Percentiles rank a stretch among this genome's conserved stretches.
Evolutionary conservation across 2,797 vertebrate species (phyloP).

Genomic region (Siniperca scherzeri): DNA sequence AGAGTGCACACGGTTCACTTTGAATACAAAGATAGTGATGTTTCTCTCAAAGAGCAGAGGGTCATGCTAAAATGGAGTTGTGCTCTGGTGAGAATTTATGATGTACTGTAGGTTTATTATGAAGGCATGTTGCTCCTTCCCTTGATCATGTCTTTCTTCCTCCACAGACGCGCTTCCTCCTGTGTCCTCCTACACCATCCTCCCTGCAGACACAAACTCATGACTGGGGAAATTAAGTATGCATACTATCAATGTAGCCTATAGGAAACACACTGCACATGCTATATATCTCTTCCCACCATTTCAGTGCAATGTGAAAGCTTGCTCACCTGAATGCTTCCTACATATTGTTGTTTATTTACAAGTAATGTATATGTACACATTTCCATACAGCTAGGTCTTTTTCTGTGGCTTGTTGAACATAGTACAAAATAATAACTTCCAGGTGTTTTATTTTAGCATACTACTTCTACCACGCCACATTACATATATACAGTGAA

Average conservation of each 20-base stretch:
- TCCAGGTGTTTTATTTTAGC: slow-evolving; percentile 4
- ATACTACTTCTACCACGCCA: background rate
- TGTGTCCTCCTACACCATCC: background rate
- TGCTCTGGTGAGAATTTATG: slow-evolving; percentile 51
- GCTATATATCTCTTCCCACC: slow-evolving; percentile 11
- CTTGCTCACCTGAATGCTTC: background rate
- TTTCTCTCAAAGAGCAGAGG: slow-evolving; percentile 53
- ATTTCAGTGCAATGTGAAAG: slow-evolving; percentile 26
- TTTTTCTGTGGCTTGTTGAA: background rate
- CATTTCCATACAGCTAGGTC: background rate
- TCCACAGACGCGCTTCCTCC: slow-evolving; percentile 14
- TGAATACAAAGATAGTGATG: slow-evolving; percentile 61
- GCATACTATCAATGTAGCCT: slow-evolving; percentile 20
- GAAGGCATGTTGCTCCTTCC: slow-evolving; percentile 18
- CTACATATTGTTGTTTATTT: slow-evolving; percentile 14
- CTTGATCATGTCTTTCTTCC: slow-evolving; percentile 16
- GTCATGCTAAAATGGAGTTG: slow-evolving; percentile 62
- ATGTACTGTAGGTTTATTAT: slow-evolving; percentile 36
- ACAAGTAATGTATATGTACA: background rate
- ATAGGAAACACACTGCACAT: slow-evolving; percentile 29
- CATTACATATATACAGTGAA: slow-evolving; percentile 3
- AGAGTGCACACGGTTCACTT: slow-evolving; percentile 54
- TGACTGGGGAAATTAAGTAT: slow-evolving; percentile 58
- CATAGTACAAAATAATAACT: background rate
- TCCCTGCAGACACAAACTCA: slow-evolving; percentile 40